Conservation (phyloP, 37 sponge, comb jelly and placozoan genomes). For the Dysidea cf. avara region DNA sequence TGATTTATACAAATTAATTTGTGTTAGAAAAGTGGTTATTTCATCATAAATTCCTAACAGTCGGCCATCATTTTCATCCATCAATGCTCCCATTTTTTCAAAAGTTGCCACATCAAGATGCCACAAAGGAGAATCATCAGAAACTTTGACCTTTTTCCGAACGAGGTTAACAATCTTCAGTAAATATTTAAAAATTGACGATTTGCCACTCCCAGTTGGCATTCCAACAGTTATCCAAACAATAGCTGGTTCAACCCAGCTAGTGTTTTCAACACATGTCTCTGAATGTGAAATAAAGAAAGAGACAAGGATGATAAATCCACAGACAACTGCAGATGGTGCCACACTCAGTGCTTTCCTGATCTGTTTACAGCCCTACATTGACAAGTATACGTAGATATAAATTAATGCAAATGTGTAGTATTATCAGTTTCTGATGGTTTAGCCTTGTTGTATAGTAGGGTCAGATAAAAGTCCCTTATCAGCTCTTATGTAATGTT, state of each 20-base stretch:
- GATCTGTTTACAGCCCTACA: constrained; percentile 31
- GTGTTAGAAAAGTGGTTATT: constrained; percentile 33
- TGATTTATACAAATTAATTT: constrained; percentile 28
- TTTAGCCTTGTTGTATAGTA: constrained; percentile 1
- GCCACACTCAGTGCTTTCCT: constrained; percentile 33
- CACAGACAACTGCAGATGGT: constrained; percentile 7
- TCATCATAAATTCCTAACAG: constrained; percentile 51
- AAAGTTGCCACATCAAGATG: constrained; percentile 26
- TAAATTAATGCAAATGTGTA: background rate
- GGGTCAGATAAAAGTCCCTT: constrained; percentile 6
- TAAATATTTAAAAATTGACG: constrained; percentile 4
- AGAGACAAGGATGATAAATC: background rate
- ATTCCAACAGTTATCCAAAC: constrained; percentile 23
- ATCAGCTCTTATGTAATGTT: constrained; percentile 9
- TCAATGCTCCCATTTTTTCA: constrained; percentile 52
- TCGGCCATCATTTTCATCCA: constrained; percentile 28
- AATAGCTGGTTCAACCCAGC: constrained; percentile 16
- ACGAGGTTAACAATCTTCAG: constrained; percentile 1
- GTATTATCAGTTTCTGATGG: background rate
- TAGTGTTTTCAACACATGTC: constrained; percentile 3
- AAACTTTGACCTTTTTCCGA: background rate
- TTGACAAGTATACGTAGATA: too few relatives aligned
- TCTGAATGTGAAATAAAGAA: constrained; percentile 21
- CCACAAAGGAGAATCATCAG: constrained; percentile 14
- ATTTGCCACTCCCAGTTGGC: constrained; percentile 27